Evolutionary conservation across 2,888 invertebrate genomes (phyloP).

Genomic region (Germaria angustata): DNA sequence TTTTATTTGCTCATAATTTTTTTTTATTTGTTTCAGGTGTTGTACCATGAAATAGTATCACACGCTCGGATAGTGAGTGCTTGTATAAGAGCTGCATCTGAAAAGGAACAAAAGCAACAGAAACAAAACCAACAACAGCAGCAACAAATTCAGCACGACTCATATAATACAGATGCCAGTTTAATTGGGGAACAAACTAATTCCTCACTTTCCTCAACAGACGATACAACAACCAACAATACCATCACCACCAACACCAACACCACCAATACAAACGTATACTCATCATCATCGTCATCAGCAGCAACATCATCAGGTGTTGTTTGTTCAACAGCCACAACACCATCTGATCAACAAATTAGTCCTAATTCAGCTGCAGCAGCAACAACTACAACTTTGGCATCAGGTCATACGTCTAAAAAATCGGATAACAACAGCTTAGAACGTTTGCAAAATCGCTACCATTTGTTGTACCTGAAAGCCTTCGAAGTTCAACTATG

Average conservation of each 20-base stretch:
- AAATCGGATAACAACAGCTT: constrained; percentile 77
- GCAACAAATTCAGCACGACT: constrained; percentile 71
- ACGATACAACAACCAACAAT: constrained; percentile 72
- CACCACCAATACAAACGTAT: constrained; percentile 50
- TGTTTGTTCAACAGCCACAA: constrained; percentile 60
- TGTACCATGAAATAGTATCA: constrained; percentile 95
- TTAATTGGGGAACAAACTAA: constrained; percentile 72
- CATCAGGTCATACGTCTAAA: constrained; percentile 28
- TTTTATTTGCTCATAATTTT: constrained; percentile 17
- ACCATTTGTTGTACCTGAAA: constrained; percentile 93
- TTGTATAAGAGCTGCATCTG: constrained; percentile 86
- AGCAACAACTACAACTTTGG: constrained; percentile 26
- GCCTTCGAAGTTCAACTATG: constrained; percentile 96
- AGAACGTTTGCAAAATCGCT: constrained; percentile 89
- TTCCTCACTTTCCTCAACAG: constrained; percentile 73
- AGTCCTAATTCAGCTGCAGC: constrained; percentile 35
- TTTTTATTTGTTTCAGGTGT: constrained; percentile 84
- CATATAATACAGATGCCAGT: constrained; percentile 70
- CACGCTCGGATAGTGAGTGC: constrained; percentile 92
- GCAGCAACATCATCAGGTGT: constrained; percentile 69
- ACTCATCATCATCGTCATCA: constrained; percentile 70
- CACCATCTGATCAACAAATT: constrained; percentile 44
- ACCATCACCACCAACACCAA: constrained; percentile 67
- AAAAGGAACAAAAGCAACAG: constrained; percentile 79
- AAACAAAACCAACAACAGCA: constrained; percentile 66